Evolutionary conservation across 2,888 invertebrate species (phyloP), one percentile per base, ranked within the genome.

Genomic region (Eupithecia subfuscata): DNA sequence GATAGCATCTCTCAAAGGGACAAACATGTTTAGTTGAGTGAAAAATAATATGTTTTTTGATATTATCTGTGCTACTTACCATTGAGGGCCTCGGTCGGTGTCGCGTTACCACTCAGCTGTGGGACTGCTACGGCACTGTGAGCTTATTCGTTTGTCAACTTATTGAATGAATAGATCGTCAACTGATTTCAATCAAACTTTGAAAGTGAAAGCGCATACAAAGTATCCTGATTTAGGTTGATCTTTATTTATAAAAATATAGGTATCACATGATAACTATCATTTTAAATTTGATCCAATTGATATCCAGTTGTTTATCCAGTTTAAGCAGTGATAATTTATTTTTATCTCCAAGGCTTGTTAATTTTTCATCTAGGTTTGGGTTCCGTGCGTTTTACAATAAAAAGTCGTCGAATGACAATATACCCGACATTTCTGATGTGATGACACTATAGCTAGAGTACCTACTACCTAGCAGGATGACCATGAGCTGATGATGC

Each of bases 21-120:
- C 63, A 80, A 84, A 79, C 79, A 77, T 76, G 88, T 86, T 89
- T 85, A 91, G 91, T 92, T 91, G 89, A 91, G 90, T 92, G 93
- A 90, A 93, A 93, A 92, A 89, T 91, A 91, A 93, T 93, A 93
- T 92, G 91, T 92, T 93, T 86, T 90, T 87, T 87, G 93, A 94
- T 94, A 60, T 78, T 87, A 92, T 93, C 92, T 83, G 78, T 70
- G 76, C 76, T 75, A 25, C 78, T 76, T 69, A 48, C 76, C 40
- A 71, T 74, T 65, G 69, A 76, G 88, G 81, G 83, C 82, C 77
- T 80, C 78, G 25, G 34, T 74, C 45, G 77, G 86, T 88, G 87
- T 91, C 87, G 75, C 43, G 81, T 91, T 91, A 85, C 92, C 80
- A 78, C 81, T 80, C 82, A 68, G 68, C 68, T 75, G 82, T 84